Evolutionary conservation across 2,888 invertebrate species (phyloP).

Genomic region (Rotaria socialis): DNA sequence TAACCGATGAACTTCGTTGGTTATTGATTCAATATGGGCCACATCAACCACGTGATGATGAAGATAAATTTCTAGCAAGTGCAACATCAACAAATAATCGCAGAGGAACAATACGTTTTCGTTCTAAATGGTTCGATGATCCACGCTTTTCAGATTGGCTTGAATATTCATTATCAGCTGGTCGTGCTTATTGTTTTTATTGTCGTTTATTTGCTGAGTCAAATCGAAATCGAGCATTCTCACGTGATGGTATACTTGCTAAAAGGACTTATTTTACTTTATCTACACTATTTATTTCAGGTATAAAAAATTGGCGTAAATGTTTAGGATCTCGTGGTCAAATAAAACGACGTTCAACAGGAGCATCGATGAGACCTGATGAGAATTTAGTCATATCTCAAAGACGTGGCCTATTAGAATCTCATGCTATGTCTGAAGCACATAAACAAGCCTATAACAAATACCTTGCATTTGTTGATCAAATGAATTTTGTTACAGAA

Average conservation of each 20-base stretch:
- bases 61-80: neutral
- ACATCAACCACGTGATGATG: slow-evolving; percentile 19
- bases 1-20: neutral
- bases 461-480: neutral
- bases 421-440: neutral
- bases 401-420: slow-evolving; percentile 24
- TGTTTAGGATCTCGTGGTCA: slow-evolving; percentile 11
- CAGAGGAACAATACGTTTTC: neutral
- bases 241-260: neutral
- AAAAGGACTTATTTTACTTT: neutral
- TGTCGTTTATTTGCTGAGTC: neutral
- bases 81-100: neutral
- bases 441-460: neutral
- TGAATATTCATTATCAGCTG: slow-evolving; percentile 1
- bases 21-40: slow-evolving; percentile 18
- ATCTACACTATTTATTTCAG: neutral
- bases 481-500: neutral
- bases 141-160: neutral
- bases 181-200: slow-evolving; percentile 16
- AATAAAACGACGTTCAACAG: neutral
- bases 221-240: slow-evolving; percentile 18
- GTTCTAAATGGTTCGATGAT: slow-evolving; percentile 15
- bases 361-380: neutral
- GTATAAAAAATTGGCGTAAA: neutral
- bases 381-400: neutral